These are phyloP conservation scores for Crotalus tigris DNA, from an alignment of 2,113 vertebrate species.

Conservation along the genomic window DNA sequence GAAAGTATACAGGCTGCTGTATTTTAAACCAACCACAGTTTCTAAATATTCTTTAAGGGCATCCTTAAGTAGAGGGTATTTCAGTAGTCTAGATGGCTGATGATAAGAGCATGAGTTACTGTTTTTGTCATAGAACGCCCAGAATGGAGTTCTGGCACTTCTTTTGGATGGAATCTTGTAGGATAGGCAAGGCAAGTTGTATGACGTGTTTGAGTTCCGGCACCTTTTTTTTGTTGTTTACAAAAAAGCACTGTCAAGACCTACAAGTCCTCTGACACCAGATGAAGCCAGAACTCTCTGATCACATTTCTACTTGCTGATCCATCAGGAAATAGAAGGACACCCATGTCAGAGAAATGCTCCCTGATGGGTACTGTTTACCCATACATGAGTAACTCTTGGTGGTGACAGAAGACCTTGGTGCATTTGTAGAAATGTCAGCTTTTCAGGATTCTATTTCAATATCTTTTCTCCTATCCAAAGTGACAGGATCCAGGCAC, in stretches of 20 bases:
- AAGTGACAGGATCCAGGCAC: neutral
- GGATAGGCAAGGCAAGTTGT: too few species aligned
- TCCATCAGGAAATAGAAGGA: neutral
- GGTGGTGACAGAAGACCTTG: neutral
- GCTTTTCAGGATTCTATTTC: neutral
- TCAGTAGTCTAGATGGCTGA: neutral
- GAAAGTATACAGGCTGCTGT: neutral
- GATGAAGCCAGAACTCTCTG: neutral
- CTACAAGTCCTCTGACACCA: neutral
- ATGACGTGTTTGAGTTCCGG: too few species aligned
- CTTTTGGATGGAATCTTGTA: too few species aligned
- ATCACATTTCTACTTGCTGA: neutral
- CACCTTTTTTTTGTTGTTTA: too few species aligned
- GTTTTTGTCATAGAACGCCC: too few species aligned
- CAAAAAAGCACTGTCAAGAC: neutral
- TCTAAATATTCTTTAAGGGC: neutral
- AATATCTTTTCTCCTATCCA: neutral
- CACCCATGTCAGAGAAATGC: neutral
- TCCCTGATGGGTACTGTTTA: neutral
- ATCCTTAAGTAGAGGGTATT: neutral
- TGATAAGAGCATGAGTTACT: neutral
- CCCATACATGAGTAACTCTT: neutral
- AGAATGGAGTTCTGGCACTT: too few species aligned
- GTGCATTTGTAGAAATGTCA: neutral
- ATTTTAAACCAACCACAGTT: neutral